phyloP scores from a whole-genome alignment of 1,140 invertebrate genomes.

The Euborellia annulipes region DNA sequence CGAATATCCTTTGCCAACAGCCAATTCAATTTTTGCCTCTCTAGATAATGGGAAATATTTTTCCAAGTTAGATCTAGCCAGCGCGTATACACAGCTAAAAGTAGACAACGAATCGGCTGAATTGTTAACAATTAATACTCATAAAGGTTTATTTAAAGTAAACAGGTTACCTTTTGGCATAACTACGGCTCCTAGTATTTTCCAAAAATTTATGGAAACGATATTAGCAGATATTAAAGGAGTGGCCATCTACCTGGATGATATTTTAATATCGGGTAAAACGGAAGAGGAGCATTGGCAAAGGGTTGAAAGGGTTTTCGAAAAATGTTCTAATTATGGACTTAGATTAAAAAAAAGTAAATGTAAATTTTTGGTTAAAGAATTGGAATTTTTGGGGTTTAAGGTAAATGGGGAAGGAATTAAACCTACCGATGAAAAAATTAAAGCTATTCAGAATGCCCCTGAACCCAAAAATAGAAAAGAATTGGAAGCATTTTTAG shows the following conservation, averaged over 20 bases:
- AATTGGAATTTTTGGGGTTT: conserved; percentile 14
- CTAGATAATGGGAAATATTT: conserved; percentile 17
- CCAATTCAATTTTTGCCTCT: too few relatives aligned
- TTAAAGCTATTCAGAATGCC: conserved; percentile 5
- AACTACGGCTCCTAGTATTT: conserved; percentile 22
- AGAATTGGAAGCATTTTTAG: conserved; percentile 14
- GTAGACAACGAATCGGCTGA: conserved; percentile 22
- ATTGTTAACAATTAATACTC: conserved; percentile 18
- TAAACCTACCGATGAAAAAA: conserved; percentile 5
- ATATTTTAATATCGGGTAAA: conserved; percentile 16
- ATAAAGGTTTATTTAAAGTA: conserved; percentile 29
- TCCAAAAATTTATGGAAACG: conserved; percentile 17
- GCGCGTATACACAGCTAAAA: conserved; percentile 22
- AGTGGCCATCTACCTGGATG: conserved; percentile 18
- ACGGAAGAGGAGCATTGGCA: conserved; percentile 14
- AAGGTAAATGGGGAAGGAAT: conserved; percentile 14
- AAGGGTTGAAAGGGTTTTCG: conserved; percentile 15
- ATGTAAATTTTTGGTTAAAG: conserved; percentile 4
- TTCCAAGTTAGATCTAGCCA: conserved; percentile 19
- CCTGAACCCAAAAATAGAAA: conserved; percentile 11
- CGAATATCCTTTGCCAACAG: too few relatives aligned
- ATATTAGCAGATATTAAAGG: conserved; percentile 10
- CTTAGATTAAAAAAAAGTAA: conserved; percentile 14
- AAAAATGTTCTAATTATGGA: not conserved
- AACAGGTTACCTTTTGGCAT: conserved; percentile 31